These are phyloP conservation scores for Myopa tessellatipennis DNA, from an alignment of 2,888 invertebrate genomes.

Conservation along the genomic window DNA sequence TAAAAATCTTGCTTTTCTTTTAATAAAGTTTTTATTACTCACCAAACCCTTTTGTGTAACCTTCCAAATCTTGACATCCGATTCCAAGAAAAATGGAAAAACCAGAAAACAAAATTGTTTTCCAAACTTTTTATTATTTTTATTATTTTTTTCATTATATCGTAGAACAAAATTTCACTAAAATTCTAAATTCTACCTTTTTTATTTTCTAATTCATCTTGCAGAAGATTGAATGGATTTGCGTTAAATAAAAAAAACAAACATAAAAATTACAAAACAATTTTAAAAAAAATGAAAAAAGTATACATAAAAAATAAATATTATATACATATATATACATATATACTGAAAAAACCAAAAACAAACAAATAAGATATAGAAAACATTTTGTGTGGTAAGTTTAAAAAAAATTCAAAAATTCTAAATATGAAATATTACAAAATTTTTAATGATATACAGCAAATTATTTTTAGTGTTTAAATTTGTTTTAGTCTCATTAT, in stretches of 20 bases:
- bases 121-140: background rate
- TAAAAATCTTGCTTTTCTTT: background rate
- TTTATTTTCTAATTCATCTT: constrained; percentile 66
- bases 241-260: constrained; percentile 56
- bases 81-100: background rate
- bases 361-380: constrained; percentile 46
- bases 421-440: constrained; percentile 14
- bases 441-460: background rate
- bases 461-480: constrained; percentile 26
- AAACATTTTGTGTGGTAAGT: constrained; percentile 69
- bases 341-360: constrained; percentile 53
- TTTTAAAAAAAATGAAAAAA: constrained; percentile 49
- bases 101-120: background rate
- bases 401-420: constrained; percentile 47
- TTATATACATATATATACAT: constrained; percentile 52
- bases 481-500: constrained; percentile 34
- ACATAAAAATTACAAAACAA: constrained; percentile 51
- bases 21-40: constrained; percentile 25
- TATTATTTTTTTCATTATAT: constrained; percentile 29
- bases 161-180: constrained; percentile 2
- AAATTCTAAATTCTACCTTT: constrained; percentile 47
- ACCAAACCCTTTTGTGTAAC: constrained; percentile 28
- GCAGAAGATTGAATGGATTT: constrained; percentile 69
- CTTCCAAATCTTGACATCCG: background rate
- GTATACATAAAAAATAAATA: constrained; percentile 54